phyloP scores from a whole-genome alignment of 1,140 invertebrate genomes.

The Ditylenchus dipsaci region DNA sequence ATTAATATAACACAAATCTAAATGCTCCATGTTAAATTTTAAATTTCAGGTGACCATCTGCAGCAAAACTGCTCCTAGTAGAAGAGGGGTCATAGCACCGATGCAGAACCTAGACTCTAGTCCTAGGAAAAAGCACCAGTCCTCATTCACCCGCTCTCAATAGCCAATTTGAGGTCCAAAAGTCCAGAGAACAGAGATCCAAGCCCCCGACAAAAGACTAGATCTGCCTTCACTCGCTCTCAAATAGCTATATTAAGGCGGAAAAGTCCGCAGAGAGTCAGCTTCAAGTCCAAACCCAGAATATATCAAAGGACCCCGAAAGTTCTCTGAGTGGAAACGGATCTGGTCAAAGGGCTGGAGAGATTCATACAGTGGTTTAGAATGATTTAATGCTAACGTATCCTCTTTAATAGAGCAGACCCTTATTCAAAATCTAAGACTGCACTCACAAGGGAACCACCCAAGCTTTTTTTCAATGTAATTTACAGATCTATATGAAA shows the following conservation, averaged over 20 bases:
- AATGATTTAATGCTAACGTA: no score
- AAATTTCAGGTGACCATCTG: not conserved
- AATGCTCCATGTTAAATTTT: not conserved
- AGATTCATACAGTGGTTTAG: slow-evolving; percentile 9
- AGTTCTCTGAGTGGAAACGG: not conserved
- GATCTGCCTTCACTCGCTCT: slow-evolving; percentile 1
- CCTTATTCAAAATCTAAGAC: no score
- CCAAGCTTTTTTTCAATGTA: no score
- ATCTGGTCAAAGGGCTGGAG: not conserved
- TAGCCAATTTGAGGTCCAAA: not conserved
- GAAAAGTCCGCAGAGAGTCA: slow-evolving; percentile 7
- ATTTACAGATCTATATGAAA: no score
- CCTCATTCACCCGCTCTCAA: slow-evolving; percentile 1
- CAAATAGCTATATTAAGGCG: not conserved
- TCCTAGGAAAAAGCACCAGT: not conserved
- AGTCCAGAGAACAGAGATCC: not conserved
- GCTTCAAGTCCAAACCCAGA: slow-evolving; percentile 2
- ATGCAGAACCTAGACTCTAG: not conserved
- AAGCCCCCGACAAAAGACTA: not conserved
- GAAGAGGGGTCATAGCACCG: not conserved
- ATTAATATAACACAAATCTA: not conserved
- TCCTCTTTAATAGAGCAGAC: no score
- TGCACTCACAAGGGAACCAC: no score
- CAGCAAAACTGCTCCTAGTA: not conserved
- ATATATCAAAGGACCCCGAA: slow-evolving; percentile 6